Evolutionary conservation across 2,113 vertebrate genomes (phyloP).

Genomic region (Himantopus leucocephalus): DNA sequence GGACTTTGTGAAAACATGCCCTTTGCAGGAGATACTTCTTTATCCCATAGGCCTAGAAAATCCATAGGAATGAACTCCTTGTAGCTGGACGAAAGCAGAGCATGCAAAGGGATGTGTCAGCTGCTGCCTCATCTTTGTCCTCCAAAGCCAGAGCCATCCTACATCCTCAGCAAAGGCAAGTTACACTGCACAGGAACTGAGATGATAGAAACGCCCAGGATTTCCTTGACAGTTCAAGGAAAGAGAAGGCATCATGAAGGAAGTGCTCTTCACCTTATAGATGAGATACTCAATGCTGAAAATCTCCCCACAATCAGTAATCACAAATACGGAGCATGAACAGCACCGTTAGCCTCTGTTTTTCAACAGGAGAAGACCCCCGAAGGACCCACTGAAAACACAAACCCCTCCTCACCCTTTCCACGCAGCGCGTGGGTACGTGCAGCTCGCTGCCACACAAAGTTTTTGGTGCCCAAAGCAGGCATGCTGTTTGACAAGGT

Average conservation of each 20-base stretch:
- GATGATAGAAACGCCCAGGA: background rate
- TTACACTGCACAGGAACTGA: background rate
- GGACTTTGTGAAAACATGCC: slow-evolving; percentile 15
- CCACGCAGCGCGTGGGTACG: fast-evolving
- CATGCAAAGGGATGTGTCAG: background rate
- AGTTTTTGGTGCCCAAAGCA: background rate
- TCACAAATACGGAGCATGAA: background rate
- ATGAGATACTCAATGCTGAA: background rate
- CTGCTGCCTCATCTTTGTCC: background rate
- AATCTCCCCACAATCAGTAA: background rate
- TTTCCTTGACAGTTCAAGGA: background rate
- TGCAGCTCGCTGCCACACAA: fast-evolving
- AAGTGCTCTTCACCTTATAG: background rate
- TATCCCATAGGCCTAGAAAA: slow-evolving; percentile 21
- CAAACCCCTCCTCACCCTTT: background rate
- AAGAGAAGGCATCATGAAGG: background rate
- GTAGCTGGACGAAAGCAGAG: background rate
- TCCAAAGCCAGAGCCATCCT: background rate
- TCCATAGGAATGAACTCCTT: slow-evolving; percentile 15
- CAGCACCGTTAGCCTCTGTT: background rate
- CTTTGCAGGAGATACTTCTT: slow-evolving; percentile 6
- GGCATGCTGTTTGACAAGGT: background rate
- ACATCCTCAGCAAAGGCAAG: background rate
- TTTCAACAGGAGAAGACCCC: background rate
- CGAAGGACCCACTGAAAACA: background rate